Percentiles rank a stretch among this genome's conserved stretches.
phyloP scores from a whole-genome alignment of 2,797 vertebrate genomes.

The Oreochromis mossambicus region DNA sequence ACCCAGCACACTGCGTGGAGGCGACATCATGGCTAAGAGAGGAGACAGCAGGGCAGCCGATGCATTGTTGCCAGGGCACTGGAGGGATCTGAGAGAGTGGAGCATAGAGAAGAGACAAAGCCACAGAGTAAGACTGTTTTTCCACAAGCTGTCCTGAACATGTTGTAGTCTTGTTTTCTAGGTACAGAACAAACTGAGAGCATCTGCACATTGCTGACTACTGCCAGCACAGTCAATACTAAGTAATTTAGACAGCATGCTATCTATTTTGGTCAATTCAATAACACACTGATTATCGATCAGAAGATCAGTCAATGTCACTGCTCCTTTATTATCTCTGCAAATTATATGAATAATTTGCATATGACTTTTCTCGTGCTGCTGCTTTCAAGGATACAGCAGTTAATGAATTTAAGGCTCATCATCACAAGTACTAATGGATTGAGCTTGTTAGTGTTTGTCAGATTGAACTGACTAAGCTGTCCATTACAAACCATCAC shows the following conservation, averaged over 20 bases:
- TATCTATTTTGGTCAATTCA: neutral
- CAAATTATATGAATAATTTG: neutral
- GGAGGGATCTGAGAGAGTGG: conserved; percentile 53
- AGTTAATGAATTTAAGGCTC: neutral
- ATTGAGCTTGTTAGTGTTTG: neutral
- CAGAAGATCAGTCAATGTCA: conserved; percentile 9
- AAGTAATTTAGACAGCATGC: conserved; percentile 29
- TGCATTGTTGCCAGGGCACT: conserved; percentile 33
- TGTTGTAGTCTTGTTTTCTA: neutral
- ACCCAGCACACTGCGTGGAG: neutral
- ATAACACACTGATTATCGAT: neutral
- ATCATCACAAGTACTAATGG: neutral
- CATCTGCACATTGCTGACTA: neutral
- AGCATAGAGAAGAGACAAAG: conserved; percentile 62
- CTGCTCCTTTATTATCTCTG: neutral
- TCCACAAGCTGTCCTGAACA: neutral
- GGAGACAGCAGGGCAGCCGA: neutral
- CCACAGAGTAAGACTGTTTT: conserved; percentile 25
- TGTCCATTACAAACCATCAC: neutral
- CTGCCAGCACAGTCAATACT: conserved; percentile 20
- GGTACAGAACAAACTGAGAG: neutral
- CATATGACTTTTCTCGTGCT: neutral
- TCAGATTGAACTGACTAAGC: neutral
- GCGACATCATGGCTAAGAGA: conserved; percentile 21
- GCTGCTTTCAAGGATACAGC: neutral